Evolutionary conservation across 1,140 invertebrate species (phyloP), one percentile per base, ranked within the genome.

Genomic region (Drosophila bipectinata): DNA sequence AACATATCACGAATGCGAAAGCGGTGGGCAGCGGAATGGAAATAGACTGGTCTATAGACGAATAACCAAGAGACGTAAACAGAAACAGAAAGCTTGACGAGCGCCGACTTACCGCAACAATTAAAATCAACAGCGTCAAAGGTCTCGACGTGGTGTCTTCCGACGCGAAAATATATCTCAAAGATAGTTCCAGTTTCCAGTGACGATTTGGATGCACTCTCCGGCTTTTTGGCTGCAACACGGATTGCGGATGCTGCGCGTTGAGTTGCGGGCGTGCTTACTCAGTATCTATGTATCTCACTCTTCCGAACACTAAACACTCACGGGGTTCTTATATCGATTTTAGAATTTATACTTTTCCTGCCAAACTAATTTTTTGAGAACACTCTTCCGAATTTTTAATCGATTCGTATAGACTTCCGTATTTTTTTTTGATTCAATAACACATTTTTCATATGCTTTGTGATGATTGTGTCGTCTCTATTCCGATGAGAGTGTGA

Each of bases 1-100:
- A 45, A 62, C 48, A 21, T 57, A 59, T 67, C 78, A 76, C 61
- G 79, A 82, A 83, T 26, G 72, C 60, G 45, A 74, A 74, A 56
- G 52, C 60, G 69, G 45, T 58, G 60, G 37, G 60, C 60, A 81
- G 69, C 48, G 54, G 71, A 67, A 67, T 66, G 63, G 44, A 64
- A 64, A 64, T 60, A 30, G 21, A 51, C 21, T 51, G n/a, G 5
- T 8, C 26, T 12, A 55, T 34, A 57, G 69, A 56, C 18, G 39
- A 15, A 15, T 15, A 57, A 21, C 47, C 63, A 52, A 55, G 45
- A 56, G 69, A 56, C 18, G 39, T 39, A 51, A 78, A 64, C 47
- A 54, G 28, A 26, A 60, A 41, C 64, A 69, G 54, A 77, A 75
- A 76, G 58, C 67, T 44, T 69, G 64, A 58, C 68, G 55, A 67